Evolutionary conservation across 1,140 invertebrate genomes (phyloP).

Genomic region (Drosophila takahashii): DNA sequence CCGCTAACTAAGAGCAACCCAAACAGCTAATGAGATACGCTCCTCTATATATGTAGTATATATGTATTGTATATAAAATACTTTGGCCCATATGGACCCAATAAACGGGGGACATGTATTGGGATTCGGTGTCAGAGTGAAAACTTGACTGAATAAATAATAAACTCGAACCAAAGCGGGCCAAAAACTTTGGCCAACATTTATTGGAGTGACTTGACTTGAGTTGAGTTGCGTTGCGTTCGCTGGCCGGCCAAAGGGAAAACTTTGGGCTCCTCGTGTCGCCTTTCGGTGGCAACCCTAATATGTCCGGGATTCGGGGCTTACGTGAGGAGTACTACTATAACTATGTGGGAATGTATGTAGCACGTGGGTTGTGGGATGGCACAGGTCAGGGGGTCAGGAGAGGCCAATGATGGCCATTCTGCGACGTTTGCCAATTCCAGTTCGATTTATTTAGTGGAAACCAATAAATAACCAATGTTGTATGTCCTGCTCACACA

Average conservation of each 20-base stretch:
- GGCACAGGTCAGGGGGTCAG: slow-evolving; percentile 21
- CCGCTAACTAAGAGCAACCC: slow-evolving; percentile 48
- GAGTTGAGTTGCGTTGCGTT: neutral
- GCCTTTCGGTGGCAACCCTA: slow-evolving; percentile 18
- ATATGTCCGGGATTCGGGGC: slow-evolving; percentile 14
- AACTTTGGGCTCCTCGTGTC: slow-evolving; percentile 25
- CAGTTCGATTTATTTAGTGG: slow-evolving; percentile 81
- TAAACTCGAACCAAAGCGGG: slow-evolving; percentile 54
- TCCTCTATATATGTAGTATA: slow-evolving; percentile 7
- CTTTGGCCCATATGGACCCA: slow-evolving; percentile 28
- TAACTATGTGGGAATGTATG: slow-evolving; percentile 10
- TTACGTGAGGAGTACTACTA: slow-evolving; percentile 9
- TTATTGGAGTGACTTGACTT: slow-evolving; percentile 34
- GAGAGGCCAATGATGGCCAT: slow-evolving; percentile 76
- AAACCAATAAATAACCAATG: slow-evolving; percentile 82
- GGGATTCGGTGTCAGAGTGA: slow-evolving; percentile 54
- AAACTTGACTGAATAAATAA: slow-evolving; percentile 81
- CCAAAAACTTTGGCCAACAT: slow-evolving; percentile 42
- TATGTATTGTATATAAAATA: slow-evolving; percentile 6
- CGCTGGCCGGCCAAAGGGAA: slow-evolving; percentile 11
- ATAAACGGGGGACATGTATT: slow-evolving; percentile 18
- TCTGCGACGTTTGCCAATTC: slow-evolving; percentile 82
- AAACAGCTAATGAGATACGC: slow-evolving; percentile 42
- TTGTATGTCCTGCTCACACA: slow-evolving; percentile 48
- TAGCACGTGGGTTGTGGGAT: neutral